phyloP scores from a whole-genome alignment of 92 coral and sea anemone species.

The Zoanthus sociatus region DNA sequence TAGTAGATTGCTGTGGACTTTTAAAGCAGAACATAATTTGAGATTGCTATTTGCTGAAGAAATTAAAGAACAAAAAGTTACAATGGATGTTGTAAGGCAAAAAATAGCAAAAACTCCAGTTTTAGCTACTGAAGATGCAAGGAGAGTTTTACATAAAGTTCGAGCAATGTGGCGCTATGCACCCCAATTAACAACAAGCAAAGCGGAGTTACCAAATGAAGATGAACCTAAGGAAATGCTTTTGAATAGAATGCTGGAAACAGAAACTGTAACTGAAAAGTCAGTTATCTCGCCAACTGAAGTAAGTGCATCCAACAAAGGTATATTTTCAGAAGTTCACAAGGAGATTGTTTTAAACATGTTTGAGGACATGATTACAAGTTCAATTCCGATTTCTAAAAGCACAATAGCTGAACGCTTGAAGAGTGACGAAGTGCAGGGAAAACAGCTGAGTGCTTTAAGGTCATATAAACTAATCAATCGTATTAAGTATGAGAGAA shows the following conservation, averaged over 20 bases:
- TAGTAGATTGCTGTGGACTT: slow-evolving; percentile 6
- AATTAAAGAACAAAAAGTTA: slow-evolving; percentile 8
- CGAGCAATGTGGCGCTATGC: slow-evolving; percentile 23
- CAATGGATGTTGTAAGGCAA: slow-evolving; percentile 30
- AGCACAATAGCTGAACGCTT: background rate
- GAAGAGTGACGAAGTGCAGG: background rate
- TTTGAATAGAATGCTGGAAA: slow-evolving; percentile 12
- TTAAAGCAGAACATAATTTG: slow-evolving; percentile 33
- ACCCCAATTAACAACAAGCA: background rate
- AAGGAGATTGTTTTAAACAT: slow-evolving; percentile 13
- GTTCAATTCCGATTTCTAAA: slow-evolving; percentile 18
- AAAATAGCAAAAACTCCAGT: slow-evolving; percentile 31
- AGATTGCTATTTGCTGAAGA: slow-evolving; percentile 19
- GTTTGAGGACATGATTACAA: slow-evolving; percentile 33
- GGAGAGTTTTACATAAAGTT: slow-evolving; percentile 39
- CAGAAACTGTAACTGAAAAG: slow-evolving; percentile 2
- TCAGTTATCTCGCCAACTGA: slow-evolving; percentile 6
- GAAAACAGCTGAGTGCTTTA: background rate
- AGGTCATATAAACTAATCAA: background rate
- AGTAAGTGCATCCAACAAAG: slow-evolving; percentile 11
- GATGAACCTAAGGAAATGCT: slow-evolving; percentile 31
- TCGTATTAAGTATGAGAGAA: slow-evolving; percentile 33
- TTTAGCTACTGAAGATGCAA: slow-evolving; percentile 38
- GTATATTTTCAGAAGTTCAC: slow-evolving; percentile 17
- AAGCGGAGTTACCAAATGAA: slow-evolving; percentile 30